Base-by-base conservation (phyloP, 2,113 vertebrate genomes). In the Centropus unirufus region DNA sequence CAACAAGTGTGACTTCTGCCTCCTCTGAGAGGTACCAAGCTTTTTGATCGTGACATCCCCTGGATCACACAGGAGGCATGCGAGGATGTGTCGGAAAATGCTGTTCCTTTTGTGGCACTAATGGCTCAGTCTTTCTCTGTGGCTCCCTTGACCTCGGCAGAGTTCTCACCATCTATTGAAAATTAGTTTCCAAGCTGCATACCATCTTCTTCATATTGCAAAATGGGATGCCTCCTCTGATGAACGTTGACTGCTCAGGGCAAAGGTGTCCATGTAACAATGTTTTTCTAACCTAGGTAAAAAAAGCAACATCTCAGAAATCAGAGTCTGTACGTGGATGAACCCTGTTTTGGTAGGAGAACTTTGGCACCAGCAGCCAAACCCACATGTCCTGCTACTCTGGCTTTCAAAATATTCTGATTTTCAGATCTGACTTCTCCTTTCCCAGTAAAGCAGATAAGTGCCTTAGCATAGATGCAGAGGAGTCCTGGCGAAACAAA, bases 111-210 rank as follows among this genome's bases (percentile, higher is more conserved):
- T 13, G 23, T 6, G 2, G 14, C 7, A 22, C 51, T 27, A 16
- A 5, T 11, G 34, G 5, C 54, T 29, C 20, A 3, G 49, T 11
- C 39, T 44, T 54, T 26, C 6, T 0, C 59, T 5, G n/a, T 2
- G 40, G 47, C 70, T 93, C 40, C 64, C 42, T 17, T 0, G 3
- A 13, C 61, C 20, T 49, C 51, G 1, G 2, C 14, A 5, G 34
- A 46, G 16, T 14, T 81, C 58, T 67, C 32, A 4, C 52, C 2
- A 0, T 10, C 52, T 14, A 1, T 3, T 18, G 58, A 10, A 44
- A 58, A 44, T 0, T 0, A 8, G 58, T 64, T 27, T n/a, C 19
- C 26, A n/a, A 42, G 49, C 15, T 54, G 42, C 0, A 8, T 6
- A 18, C 15, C 5, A 0, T 42, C 24, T 11, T 75, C 59, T 17